phyloP scores from a whole-genome alignment of 2,113 vertebrate genomes.

The Pogonocichla stellata region DNA sequence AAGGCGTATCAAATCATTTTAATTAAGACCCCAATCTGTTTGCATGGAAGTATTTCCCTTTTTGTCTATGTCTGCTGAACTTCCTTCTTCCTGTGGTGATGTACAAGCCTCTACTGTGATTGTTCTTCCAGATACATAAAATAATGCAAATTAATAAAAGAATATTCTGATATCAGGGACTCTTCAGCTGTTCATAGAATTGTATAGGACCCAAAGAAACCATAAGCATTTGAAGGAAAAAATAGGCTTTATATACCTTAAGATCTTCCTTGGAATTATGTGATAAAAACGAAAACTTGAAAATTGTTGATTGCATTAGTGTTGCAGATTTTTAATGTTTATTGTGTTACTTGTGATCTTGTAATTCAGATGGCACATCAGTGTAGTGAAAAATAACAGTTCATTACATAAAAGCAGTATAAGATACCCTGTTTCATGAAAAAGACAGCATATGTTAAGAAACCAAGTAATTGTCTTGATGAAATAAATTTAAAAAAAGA shows the following conservation, averaged over 20 bases:
- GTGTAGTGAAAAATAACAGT: background rate
- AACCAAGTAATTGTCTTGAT: background rate
- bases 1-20: conserved; percentile 3
- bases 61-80: background rate
- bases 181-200: background rate
- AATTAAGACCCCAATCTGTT: conserved; percentile 12
- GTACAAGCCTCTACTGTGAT: background rate
- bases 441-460: background rate
- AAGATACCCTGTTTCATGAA: background rate
- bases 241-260: background rate
- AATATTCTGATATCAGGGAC: background rate
- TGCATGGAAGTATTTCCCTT: background rate
- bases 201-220: background rate
- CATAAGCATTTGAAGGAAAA: background rate
- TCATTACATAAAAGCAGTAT: background rate
- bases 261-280: background rate
- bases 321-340: background rate
- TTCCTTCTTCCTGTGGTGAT: background rate
- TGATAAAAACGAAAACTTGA: background rate
- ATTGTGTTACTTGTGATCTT: background rate
- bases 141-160: background rate
- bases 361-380: background rate
- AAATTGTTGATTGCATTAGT: background rate
- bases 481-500: background rate
- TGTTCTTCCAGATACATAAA: background rate